Conservation (phyloP, 2,113 vertebrate genomes). For the Trogon melanurus region DNA sequence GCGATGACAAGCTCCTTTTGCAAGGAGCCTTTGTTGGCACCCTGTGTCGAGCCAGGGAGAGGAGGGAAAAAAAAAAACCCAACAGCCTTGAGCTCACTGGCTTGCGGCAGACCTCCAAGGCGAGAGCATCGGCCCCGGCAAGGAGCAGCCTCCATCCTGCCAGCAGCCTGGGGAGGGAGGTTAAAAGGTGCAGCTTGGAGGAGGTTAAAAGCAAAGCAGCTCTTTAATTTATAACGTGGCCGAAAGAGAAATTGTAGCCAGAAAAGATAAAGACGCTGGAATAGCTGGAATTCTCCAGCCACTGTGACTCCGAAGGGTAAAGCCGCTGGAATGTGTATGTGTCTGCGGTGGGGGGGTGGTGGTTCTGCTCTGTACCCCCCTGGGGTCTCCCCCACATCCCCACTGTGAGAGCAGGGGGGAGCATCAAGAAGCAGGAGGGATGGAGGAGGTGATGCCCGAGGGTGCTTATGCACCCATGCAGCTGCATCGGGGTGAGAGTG, state of each 20-base stretch:
- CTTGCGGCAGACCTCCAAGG: constrained; percentile 37
- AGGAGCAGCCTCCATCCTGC: constrained; percentile 27
- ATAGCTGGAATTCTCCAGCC: constrained; percentile 72
- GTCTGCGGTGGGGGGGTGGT: neutral
- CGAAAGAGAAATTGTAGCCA: constrained; percentile 42
- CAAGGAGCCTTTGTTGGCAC: constrained; percentile 65
- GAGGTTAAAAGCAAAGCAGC: constrained; percentile 54
- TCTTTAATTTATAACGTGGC: constrained; percentile 63
- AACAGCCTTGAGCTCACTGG: neutral
- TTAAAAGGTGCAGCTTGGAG: constrained; percentile 57
- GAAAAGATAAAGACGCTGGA: constrained; percentile 66
- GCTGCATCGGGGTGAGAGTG: accelerated
- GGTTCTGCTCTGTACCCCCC: neutral
- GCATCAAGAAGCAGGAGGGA: neutral
- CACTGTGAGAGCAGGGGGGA: neutral
- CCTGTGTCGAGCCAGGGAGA: neutral
- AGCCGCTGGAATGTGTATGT: constrained; percentile 47
- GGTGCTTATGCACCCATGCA: accelerated
- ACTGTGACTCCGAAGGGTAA: constrained; percentile 44
- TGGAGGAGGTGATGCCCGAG: accelerated
- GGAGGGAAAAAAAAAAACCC: too few species aligned
- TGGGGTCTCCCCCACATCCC: neutral
- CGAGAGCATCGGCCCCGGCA: neutral
- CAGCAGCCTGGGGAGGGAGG: constrained; percentile 16
- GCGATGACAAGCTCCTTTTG: constrained; percentile 55